phyloP scores from a whole-genome alignment of 2,888 invertebrate genomes.

The Tenthredo scrophulariae region DNA sequence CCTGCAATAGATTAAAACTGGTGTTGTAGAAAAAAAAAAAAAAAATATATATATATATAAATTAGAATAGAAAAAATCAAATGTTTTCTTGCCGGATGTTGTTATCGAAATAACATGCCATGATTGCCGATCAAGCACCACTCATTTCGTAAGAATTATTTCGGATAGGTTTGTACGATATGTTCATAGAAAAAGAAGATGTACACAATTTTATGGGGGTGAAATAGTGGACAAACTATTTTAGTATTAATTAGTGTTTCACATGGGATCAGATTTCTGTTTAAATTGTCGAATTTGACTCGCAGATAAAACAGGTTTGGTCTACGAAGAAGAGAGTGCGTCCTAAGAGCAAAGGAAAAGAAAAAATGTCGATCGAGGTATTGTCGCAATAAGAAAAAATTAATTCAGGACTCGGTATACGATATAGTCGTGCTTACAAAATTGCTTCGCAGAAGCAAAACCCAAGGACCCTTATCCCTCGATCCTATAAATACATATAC shows the following conservation, averaged over 20 bases:
- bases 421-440: constrained; percentile 46
- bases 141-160: neutral
- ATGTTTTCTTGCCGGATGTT: neutral
- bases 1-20: neutral
- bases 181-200: neutral
- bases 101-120: neutral
- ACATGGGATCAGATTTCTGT: neutral
- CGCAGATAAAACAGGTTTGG: constrained; percentile 70
- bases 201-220: neutral
- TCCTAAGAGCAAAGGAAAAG: constrained; percentile 65
- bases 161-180: neutral
- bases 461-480: constrained; percentile 31
- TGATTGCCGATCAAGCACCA: neutral
- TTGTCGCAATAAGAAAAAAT: constrained; percentile 56
- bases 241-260: neutral
- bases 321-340: constrained; percentile 66
- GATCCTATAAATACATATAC: constrained; percentile 12
- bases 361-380: constrained; percentile 69
- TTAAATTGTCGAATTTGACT: constrained; percentile 58
- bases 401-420: constrained; percentile 47
- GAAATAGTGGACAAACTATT: neutral
- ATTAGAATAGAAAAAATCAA: neutral
- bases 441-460: constrained; percentile 40
- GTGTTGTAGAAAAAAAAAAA: neutral
- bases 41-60: neutral